A percentile compares a stretch with the other conserved stretches of the same genome.
phyloP scores from a whole-genome alignment of 2,888 invertebrate genomes.

The Entomobrya multifasciata region DNA sequence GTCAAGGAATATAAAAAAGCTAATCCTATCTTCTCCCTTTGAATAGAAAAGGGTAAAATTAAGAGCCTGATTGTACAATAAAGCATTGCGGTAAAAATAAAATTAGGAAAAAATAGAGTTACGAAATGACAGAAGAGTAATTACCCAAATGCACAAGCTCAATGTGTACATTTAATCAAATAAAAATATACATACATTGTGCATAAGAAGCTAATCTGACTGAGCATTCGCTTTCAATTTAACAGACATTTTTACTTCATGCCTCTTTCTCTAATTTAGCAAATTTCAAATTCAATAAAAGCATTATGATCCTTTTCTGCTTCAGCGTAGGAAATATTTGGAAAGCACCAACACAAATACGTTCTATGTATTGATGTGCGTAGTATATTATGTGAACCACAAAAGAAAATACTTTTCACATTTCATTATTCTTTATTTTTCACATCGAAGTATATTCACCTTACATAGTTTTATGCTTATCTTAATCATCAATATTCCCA shows the following conservation, averaged over 20 bases:
- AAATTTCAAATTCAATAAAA: not conserved
- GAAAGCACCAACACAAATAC: no score
- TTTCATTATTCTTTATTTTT: slow-evolving; percentile 14
- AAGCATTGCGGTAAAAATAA: slow-evolving; percentile 14
- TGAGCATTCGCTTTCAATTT: not conserved
- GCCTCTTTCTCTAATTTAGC: no score
- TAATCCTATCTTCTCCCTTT: slow-evolving; percentile 43
- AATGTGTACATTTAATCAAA: slow-evolving; percentile 6
- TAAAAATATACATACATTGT: not conserved
- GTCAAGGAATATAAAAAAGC: slow-evolving; percentile 46
- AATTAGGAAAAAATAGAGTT: slow-evolving; percentile 27
- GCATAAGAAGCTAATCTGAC: not conserved
- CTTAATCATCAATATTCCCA: not conserved
- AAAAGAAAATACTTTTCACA: not conserved
- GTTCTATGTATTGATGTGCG: no score
- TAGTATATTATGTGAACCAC: no score
- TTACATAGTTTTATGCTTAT: no score
- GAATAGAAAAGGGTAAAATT: not conserved
- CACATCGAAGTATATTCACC: not conserved
- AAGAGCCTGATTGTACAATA: not conserved
- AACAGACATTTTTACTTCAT: not conserved
- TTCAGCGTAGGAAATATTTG: not conserved
- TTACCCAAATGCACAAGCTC: not conserved
- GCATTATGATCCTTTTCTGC: no score
- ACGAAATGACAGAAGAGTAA: not conserved